Base-by-base conservation (phyloP, 2,113 vertebrate genomes). In the Phrynosoma platyrhinos region DNA sequence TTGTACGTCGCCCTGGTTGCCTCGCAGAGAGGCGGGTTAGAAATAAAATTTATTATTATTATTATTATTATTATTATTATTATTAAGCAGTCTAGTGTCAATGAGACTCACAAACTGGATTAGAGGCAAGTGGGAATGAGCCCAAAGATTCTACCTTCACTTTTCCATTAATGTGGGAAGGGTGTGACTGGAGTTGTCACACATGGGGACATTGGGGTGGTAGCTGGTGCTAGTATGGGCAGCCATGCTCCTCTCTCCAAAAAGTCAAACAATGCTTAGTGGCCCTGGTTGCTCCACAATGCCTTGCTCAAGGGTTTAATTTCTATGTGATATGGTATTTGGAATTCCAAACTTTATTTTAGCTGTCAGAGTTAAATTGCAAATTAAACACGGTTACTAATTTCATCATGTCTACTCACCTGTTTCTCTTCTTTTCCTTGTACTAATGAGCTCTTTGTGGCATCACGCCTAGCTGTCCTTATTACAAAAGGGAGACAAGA, bases 301-400 rank as follows among this genome's bases (percentile, higher is more conserved):
- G 36, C 36, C 58, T 89, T 81, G 82, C 25, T 69, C 30, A 20
- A 83, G 84, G 82, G 30, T 2, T 74, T 14, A 75, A 71, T 23
- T 87, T 85, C 53, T 78, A 86, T 78, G n/a, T 72, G 52, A 23
- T 40, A 78, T 68, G 47, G n/a, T 12, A 84, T 83, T 87, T 84
- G 53, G 42, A 53, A 23, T 52, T 52, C 64, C 79, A 72, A 42
- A 86, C 14, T n/a, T 52, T 85, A 87, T 47, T 82, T n/a, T 21
- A 85, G 36, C 5, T 69, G 79, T 75, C n/a, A 89, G 82, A 84
- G 53, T 64, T 83, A 87, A 58, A 58, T 80, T 76, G 58, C 55
- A 85, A 32, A n/a, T 83, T 83, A 71, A 40, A 72, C 21, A 8
- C 4, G 2, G 7, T 36, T 83, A 86, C n/a, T 42, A 52, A 4